phyloP scores from a whole-genome alignment of 2,888 invertebrate genomes.

The Sarcophaga subvicina region DNA sequence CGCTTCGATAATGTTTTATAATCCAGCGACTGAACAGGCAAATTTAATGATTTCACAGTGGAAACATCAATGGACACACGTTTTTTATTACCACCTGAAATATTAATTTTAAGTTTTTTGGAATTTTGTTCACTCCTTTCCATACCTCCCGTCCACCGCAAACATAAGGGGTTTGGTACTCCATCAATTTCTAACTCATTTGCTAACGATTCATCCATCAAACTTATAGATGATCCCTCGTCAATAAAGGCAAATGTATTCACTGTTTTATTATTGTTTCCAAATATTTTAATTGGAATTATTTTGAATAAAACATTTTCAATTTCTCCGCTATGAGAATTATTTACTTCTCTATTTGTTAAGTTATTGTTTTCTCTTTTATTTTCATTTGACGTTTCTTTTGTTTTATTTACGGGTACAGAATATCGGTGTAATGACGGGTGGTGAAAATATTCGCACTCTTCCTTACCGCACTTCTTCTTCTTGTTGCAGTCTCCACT shows the following conservation, averaged over 20 bases:
- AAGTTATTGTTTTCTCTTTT: background rate
- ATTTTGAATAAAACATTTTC: conserved; percentile 32
- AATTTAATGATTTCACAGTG: conserved; percentile 28
- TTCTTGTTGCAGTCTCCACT: conserved; percentile 10
- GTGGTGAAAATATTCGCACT: conserved; percentile 36
- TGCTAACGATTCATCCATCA: conserved; percentile 11
- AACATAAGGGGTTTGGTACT: conserved; percentile 11
- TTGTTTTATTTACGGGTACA: background rate
- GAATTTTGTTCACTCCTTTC: conserved; percentile 29
- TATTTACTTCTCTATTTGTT: background rate
- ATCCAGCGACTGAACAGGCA: conserved; percentile 23
- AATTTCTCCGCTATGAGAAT: background rate
- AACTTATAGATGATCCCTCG: conserved; percentile 1
- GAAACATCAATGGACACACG: conserved; percentile 14
- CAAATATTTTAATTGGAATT: conserved; percentile 31
- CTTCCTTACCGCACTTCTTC: conserved; percentile 9
- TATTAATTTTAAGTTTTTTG: background rate
- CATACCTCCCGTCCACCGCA: conserved; percentile 40
- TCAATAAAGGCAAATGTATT: background rate
- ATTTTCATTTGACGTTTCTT: background rate
- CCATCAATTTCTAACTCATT: background rate
- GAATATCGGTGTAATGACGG: conserved; percentile 33
- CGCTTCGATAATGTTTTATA: conserved; percentile 12
- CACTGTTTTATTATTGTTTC: conserved; percentile 8
- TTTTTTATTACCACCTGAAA: conserved; percentile 40